Evolutionary conservation across 2,888 invertebrate genomes (phyloP).

Genomic region (Dolomedes plantarius): DNA sequence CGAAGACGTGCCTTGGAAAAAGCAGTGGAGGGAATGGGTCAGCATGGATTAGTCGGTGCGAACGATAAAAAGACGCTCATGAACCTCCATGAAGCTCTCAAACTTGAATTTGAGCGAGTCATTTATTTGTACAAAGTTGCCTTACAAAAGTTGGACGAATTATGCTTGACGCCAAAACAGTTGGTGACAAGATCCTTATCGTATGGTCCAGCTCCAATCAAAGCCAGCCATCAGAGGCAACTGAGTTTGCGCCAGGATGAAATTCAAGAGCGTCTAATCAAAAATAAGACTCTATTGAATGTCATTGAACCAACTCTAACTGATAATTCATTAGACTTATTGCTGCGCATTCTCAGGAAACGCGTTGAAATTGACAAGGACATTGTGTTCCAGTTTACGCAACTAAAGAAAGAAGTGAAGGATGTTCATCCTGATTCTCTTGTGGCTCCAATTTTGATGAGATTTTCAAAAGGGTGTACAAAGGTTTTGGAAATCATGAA

Average conservation of each 20-base stretch:
- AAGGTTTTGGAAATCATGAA: slow-evolving; percentile 85
- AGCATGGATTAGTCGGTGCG: slow-evolving; percentile 86
- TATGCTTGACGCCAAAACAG: slow-evolving; percentile 76
- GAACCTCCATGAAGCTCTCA: slow-evolving; percentile 88
- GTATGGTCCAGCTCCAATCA: slow-evolving; percentile 84
- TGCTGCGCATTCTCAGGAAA: slow-evolving; percentile 83
- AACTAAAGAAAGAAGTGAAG: slow-evolving; percentile 80
- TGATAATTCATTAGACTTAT: slow-evolving; percentile 87
- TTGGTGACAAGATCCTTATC: slow-evolving; percentile 75
- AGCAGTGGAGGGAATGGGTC: slow-evolving; percentile 89
- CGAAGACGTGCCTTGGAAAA: slow-evolving; percentile 86
- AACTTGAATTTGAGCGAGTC: slow-evolving; percentile 87
- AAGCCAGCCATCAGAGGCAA: slow-evolving; percentile 91
- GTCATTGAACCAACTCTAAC: slow-evolving; percentile 84
- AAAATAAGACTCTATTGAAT: slow-evolving; percentile 90
- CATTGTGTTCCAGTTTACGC: slow-evolving; percentile 83
- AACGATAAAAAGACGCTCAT: slow-evolving; percentile 79
- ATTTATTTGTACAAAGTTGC: slow-evolving; percentile 91
- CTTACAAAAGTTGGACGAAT: slow-evolving; percentile 86
- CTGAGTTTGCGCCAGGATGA: slow-evolving; percentile 89
- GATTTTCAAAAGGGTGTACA: slow-evolving; percentile 79
- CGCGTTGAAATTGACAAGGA: slow-evolving; percentile 94
- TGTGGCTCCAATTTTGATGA: slow-evolving; percentile 80
- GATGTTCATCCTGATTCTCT: slow-evolving; percentile 81
- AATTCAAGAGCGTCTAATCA: slow-evolving; percentile 91